Conservation (phyloP, 35 echinoderm and acorn worm genomes). For the Ptychodera flava region DNA sequence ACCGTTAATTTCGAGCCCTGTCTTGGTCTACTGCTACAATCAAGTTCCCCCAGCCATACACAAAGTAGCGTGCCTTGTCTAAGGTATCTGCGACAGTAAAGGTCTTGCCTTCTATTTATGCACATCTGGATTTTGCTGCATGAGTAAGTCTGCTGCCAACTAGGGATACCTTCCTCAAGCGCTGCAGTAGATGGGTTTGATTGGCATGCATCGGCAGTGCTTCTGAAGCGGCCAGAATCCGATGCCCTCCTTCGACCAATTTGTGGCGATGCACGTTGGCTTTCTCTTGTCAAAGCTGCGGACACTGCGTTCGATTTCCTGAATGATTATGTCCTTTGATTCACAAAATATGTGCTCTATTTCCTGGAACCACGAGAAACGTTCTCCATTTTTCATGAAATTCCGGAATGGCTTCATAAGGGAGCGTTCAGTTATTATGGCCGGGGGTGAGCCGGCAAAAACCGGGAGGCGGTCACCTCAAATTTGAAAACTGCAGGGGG, state of each 20-base stretch:
- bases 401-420: conserved; percentile 22
- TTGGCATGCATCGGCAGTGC: too few species aligned
- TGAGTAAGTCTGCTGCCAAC: conserved; percentile 26
- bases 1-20: too few species aligned
- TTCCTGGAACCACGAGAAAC: conserved; percentile 3
- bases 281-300: neutral
- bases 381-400: neutral
- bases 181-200: too few species aligned
- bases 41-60: conserved; percentile 44
- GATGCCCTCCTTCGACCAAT: too few species aligned
- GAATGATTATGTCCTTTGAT: conserved; percentile 4
- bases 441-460: neutral
- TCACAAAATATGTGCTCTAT: conserved; percentile 1
- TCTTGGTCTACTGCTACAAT: conserved; percentile 55
- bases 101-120: conserved; percentile 38
- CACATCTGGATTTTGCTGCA: conserved; percentile 25
- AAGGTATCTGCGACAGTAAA: too few species aligned
- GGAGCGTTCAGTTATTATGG: too few species aligned
- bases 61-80: too few species aligned
- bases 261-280: neutral
- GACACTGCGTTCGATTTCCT: conserved; percentile 17
- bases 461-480: conserved; percentile 6
- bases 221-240: too few species aligned
- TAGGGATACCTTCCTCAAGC: too few species aligned
- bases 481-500: too few species aligned